Base-by-base conservation (phyloP, 2,888 invertebrate species). In the Melanotus villosus region DNA sequence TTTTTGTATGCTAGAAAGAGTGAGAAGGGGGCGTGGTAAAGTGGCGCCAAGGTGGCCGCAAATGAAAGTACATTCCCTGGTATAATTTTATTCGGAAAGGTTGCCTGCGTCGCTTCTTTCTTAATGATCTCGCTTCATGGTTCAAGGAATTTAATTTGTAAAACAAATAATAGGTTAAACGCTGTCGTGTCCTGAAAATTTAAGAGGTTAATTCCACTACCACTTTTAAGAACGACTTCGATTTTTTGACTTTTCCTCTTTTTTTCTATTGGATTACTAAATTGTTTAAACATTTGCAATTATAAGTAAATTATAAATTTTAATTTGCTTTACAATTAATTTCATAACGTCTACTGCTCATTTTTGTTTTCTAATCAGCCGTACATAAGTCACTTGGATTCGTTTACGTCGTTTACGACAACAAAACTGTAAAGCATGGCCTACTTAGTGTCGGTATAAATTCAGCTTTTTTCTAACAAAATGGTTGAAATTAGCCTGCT, bases 21-120 rank as follows among this genome's bases (percentile, higher is more conserved):
- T 71, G 73, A 71, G 73, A 76, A 77, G 75, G 78, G 77, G 81
- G 80, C 81, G 81, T 79, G 79, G 77, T 72, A 50, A 80, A 76
- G 71, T 80, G 81, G 81, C 81, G 81, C 81, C 81, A 81, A 75
- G 73, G 75, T 73, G 75, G 75, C 73, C 73, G 69, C 73, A 76
- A 71, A 74, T 57, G 71, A 71, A 71, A 71, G 76, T 76, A 76
- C 77, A 68, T 71, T 72, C 73, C 68, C 71, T 68, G 75, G 73
- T 75, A 77, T 76, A 78, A 78, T 77, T 78, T 78, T 72, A 76
- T 78, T 77, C 75, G 73, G 70, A 76, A 75, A 78, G 76, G 74
- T 76, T 73, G 77, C 59, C 75, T 66, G 70, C 56, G 71, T 60
- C 68, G 68, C 68, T 71, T 60, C 70, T 73, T 73, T 75, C 73